These are phyloP conservation scores for Apteryx owenii DNA, from an alignment of 2,113 vertebrate genomes.

Conservation along the genomic window DNA sequence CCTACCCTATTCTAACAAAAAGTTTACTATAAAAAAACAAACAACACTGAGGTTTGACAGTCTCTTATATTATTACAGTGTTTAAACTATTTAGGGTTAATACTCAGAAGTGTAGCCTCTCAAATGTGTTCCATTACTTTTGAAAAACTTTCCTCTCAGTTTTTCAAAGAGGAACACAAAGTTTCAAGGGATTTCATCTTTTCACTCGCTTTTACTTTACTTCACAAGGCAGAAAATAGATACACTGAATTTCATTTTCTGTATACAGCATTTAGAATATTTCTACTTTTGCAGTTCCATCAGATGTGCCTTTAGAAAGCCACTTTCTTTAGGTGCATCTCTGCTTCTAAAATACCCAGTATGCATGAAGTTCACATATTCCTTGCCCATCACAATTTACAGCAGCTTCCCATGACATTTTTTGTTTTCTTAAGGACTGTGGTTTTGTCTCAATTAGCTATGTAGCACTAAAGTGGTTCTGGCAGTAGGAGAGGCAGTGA, in stretches of 20 bases:
- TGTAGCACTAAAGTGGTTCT: neutral
- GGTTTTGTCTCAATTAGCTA: neutral
- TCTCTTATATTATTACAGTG: neutral
- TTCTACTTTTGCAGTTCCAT: neutral
- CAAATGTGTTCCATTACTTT: neutral
- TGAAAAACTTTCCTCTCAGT: neutral
- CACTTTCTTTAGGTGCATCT: neutral
- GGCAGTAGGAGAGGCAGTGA: neutral
- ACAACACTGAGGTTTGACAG: neutral
- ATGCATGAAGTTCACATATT: neutral
- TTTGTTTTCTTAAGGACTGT: neutral
- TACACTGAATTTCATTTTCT: neutral
- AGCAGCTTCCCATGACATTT: neutral
- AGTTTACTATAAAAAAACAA: neutral
- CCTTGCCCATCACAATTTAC: neutral
- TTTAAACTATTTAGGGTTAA: neutral
- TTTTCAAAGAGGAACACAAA: neutral
- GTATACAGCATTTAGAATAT: neutral
- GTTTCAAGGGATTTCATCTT: neutral
- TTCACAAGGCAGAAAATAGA: neutral
- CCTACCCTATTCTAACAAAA: neutral
- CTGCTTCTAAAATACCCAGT: neutral
- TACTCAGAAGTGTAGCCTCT: neutral
- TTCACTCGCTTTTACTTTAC: neutral
- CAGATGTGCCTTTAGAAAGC: neutral